Evolutionary conservation across 1,140 invertebrate species (phyloP).

Genomic region (Drosophila nikananu): DNA sequence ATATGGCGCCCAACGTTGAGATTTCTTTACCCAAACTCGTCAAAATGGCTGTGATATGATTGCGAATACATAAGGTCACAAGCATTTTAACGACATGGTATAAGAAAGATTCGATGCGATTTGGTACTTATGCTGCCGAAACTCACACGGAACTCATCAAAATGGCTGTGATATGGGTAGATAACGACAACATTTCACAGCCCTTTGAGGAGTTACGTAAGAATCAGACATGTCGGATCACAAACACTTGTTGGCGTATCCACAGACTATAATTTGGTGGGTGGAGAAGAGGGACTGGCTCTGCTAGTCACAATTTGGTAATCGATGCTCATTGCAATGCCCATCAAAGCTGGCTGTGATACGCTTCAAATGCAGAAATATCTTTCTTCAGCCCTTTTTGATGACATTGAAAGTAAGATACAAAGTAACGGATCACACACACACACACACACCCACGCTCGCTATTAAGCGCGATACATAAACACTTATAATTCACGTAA

Average conservation of each 20-base stretch:
- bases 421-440: slow-evolving; percentile 25
- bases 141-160: slow-evolving; percentile 83
- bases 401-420: slow-evolving; percentile 85
- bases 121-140: not conserved
- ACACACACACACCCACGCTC: slow-evolving; percentile 15
- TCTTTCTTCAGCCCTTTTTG: slow-evolving; percentile 85
- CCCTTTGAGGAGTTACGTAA: slow-evolving; percentile 85
- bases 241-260: slow-evolving; percentile 70
- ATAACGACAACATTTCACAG: slow-evolving; percentile 82
- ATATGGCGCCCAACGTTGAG: slow-evolving; percentile 54
- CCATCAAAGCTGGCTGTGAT: slow-evolving; percentile 85
- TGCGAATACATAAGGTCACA: slow-evolving; percentile 76
- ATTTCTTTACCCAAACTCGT: slow-evolving; percentile 85
- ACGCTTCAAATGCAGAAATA: slow-evolving; percentile 82
- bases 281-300: no score
- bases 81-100: slow-evolving; percentile 85
- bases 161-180: slow-evolving; percentile 85
- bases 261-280: no score
- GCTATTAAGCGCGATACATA: slow-evolving; percentile 2
- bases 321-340: slow-evolving; percentile 79
- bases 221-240: slow-evolving; percentile 45
- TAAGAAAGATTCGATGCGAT: slow-evolving; percentile 64
- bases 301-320: slow-evolving; percentile 1
- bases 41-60: slow-evolving; percentile 85
- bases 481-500: slow-evolving; percentile 63